Evolutionary conservation across 2,797 vertebrate species (phyloP).

Genomic region (Psittacula derbiana): DNA sequence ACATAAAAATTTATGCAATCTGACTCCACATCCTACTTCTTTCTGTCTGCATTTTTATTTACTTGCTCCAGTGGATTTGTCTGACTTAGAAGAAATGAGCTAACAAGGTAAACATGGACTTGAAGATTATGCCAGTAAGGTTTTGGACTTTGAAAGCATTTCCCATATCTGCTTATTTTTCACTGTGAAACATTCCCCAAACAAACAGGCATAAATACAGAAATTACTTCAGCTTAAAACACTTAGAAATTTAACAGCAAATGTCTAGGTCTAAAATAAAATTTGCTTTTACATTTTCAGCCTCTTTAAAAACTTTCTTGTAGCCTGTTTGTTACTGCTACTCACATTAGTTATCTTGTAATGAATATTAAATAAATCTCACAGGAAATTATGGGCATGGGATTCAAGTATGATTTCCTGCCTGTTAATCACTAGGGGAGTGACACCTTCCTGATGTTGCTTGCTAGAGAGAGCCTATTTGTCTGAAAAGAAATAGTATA

Average conservation of each 20-base stretch:
- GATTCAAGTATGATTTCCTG: constrained; percentile 4
- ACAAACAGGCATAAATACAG: background rate
- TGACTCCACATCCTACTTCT: background rate
- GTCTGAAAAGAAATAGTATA: background rate
- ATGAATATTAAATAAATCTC: background rate
- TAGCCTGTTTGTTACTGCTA: background rate
- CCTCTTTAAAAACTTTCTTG: background rate
- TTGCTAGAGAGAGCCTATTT: background rate
- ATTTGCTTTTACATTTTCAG: background rate
- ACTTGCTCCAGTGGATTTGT: background rate
- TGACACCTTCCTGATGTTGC: background rate
- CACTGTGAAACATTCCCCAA: background rate
- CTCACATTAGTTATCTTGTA: background rate
- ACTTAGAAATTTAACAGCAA: background rate
- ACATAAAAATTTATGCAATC: background rate
- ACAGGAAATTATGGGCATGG: background rate
- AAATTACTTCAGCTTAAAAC: background rate
- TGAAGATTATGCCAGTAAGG: background rate
- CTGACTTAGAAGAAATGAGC: background rate
- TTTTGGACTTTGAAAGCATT: background rate
- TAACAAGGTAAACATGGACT: background rate
- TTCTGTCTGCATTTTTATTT: background rate
- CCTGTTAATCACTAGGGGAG: background rate
- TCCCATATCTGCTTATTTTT: background rate
- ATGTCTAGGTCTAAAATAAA: background rate